phyloP scores from a whole-genome alignment of 1,140 invertebrate species.

The Sinonovacula constricta region DNA sequence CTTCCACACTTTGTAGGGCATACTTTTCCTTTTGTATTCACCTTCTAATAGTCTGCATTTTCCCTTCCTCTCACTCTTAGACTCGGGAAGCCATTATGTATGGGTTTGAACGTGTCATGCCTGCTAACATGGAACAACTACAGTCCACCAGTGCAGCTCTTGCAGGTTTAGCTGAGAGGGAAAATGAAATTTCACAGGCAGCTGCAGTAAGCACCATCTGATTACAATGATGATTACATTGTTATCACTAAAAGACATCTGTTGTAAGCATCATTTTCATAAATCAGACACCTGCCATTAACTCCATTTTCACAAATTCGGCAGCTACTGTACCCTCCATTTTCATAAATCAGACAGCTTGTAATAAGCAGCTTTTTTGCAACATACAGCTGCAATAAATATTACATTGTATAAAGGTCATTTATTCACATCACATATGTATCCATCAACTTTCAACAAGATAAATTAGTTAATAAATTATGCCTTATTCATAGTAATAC shows the following conservation, averaged over 20 bases:
- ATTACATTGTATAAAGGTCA: not conserved
- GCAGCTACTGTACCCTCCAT: not conserved
- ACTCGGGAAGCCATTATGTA: constrained; percentile 47
- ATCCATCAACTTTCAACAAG: not conserved
- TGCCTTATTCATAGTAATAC: not conserved
- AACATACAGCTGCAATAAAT: not conserved
- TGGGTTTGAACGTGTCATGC: constrained; percentile 51
- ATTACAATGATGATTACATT: no score
- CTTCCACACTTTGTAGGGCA: no score
- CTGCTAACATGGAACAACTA: constrained; percentile 50
- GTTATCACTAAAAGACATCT: no score
- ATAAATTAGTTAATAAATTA: not conserved
- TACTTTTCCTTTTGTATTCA: not conserved
- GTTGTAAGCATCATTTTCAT: no score
- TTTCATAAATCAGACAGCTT: not conserved
- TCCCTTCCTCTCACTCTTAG: constrained; percentile 20
- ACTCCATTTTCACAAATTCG: no score
- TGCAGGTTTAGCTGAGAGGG: constrained; percentile 47
- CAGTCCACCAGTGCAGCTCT: constrained; percentile 54
- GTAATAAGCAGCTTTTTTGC: not conserved
- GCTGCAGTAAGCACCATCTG: constrained; percentile 54
- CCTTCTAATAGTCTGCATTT: not conserved
- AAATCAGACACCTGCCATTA: no score
- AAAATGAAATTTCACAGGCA: constrained; percentile 51
- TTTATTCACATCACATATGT: not conserved